phyloP scores from a whole-genome alignment of 2,797 vertebrate genomes.

The Neoniphon sammara region DNA sequence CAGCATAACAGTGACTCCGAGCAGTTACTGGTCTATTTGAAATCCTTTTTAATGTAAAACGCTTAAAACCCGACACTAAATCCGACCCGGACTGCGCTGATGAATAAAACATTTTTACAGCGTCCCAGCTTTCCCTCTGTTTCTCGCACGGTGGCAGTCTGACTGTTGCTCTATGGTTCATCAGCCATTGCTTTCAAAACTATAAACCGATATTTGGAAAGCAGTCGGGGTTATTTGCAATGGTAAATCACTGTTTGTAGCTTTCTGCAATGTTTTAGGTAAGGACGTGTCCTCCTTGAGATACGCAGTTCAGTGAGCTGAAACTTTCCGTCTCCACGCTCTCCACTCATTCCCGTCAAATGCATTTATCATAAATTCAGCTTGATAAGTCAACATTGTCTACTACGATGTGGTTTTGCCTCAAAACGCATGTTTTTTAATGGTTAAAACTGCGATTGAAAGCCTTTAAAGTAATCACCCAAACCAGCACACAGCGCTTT shows the following conservation, averaged over 20 bases:
- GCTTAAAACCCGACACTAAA: slow-evolving; percentile 27
- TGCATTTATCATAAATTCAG: slow-evolving; percentile 8
- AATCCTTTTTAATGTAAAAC: slow-evolving; percentile 16
- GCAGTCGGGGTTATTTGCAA: not conserved
- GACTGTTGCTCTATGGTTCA: slow-evolving; percentile 48
- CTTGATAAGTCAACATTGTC: slow-evolving; percentile 4
- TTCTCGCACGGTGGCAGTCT: slow-evolving; percentile 74
- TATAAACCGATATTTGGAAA: slow-evolving; percentile 15
- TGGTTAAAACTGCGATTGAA: slow-evolving; percentile 29
- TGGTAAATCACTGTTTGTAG: not conserved
- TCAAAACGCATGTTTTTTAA: not conserved
- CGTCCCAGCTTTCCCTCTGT: slow-evolving; percentile 56
- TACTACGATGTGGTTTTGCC: not conserved
- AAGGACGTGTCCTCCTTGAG: not conserved
- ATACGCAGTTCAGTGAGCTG: slow-evolving; percentile 36
- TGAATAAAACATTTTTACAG: slow-evolving; percentile 49
- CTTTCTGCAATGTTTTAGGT: not conserved
- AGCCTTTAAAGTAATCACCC: slow-evolving; percentile 51
- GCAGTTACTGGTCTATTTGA: not conserved
- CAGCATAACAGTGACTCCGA: not conserved
- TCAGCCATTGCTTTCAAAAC: not conserved
- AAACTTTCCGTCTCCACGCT: slow-evolving; percentile 72
- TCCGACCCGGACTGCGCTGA: slow-evolving; percentile 38
- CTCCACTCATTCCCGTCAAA: slow-evolving; percentile 18
- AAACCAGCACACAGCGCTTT: slow-evolving; percentile 42